Conservation (phyloP, 2,888 invertebrate genomes). For the Phalangium opilio region DNA sequence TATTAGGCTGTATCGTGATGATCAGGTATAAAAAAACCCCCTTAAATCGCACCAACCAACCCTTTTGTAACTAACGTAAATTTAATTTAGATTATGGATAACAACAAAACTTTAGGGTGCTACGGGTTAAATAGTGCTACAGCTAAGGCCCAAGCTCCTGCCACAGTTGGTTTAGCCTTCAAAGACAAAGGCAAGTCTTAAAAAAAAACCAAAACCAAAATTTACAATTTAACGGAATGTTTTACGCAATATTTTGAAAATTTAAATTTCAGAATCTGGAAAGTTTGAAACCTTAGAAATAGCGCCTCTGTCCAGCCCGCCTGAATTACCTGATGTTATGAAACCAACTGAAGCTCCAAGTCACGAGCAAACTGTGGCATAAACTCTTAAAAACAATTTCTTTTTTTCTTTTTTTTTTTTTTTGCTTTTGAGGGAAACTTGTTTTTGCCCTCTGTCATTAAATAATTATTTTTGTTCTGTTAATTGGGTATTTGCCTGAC, state of each 20-base stretch:
- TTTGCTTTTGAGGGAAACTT: no score
- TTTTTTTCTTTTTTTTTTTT: no score
- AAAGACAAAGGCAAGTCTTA: conserved; percentile 12
- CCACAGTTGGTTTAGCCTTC: conserved; percentile 69
- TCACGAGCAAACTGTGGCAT: conserved; percentile 35
- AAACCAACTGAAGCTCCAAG: conserved; percentile 74
- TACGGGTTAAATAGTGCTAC: conserved; percentile 77
- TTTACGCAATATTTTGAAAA: conserved; percentile 3
- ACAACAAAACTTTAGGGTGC: conserved; percentile 50
- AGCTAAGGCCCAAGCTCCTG: conserved; percentile 90
- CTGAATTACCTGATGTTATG: conserved; percentile 97
- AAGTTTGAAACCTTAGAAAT: conserved; percentile 78
- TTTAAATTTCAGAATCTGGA: conserved; percentile 40
- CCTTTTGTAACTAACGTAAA: no score
- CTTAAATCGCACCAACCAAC: no score
- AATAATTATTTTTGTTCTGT: no score
- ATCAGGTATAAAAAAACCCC: conserved; percentile 41
- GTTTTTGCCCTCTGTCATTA: no score
- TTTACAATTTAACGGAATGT: no score
- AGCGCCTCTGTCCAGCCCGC: conserved; percentile 81
- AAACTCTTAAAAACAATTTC: background rate
- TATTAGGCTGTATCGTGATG: conserved; percentile 78
- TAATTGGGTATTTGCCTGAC: no score
- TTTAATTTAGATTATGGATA: conserved; percentile 28
- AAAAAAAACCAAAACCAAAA: no score